Evolutionary conservation across 2,888 invertebrate genomes (phyloP).

Genomic region (Syrphus vitripennis): DNA sequence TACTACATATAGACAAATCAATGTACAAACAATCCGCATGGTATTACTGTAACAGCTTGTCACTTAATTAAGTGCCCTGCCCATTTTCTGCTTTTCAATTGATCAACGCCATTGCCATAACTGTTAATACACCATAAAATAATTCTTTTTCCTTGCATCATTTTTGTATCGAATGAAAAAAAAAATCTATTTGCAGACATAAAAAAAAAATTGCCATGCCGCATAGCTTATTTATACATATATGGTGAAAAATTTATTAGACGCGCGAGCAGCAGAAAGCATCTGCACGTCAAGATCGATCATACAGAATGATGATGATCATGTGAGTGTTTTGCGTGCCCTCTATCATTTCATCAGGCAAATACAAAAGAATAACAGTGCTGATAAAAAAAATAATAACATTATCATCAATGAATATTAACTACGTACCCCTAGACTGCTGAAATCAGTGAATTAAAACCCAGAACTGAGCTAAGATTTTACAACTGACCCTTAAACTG

Average conservation of each 20-base stretch:
- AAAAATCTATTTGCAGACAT: too few species aligned
- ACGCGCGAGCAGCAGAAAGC: conserved; percentile 14
- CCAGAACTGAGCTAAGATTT: too few species aligned
- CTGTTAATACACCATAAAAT: conserved; percentile 38
- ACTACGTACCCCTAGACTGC: too few species aligned
- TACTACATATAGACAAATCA: background rate
- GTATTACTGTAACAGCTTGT: conserved; percentile 53
- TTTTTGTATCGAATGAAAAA: background rate
- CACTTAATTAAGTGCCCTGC: conserved; percentile 70
- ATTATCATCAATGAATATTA: too few species aligned
- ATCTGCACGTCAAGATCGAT: conserved; percentile 22
- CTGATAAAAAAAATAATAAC: background rate
- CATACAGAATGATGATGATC: conserved; percentile 10
- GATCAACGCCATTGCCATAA: conserved; percentile 64
- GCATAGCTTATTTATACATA: background rate
- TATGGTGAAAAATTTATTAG: conserved; percentile 49
- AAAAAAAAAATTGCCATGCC: conserved; percentile 16
- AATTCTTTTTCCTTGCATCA: conserved; percentile 46
- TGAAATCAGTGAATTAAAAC: too few species aligned
- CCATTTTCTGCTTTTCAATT: conserved; percentile 65
- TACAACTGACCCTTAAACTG: too few species aligned
- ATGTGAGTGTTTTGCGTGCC: background rate
- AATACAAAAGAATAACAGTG: background rate
- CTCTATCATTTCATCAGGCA: background rate
- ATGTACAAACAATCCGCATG: background rate